Evolutionary conservation across 2,113 vertebrate genomes (phyloP).

Genomic region (Neolamprologus sp.): DNA sequence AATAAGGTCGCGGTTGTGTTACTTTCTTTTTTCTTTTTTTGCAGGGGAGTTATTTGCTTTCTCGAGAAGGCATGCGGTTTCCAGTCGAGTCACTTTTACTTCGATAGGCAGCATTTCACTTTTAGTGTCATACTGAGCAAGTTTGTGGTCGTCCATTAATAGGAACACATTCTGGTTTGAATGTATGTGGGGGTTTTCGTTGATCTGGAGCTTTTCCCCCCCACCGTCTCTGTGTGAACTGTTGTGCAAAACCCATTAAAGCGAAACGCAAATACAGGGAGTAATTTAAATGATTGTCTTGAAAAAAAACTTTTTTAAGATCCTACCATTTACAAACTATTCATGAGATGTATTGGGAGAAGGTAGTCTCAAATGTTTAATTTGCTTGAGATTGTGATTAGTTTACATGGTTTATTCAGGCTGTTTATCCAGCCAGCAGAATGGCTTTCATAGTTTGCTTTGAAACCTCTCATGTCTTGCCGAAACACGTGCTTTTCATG

Average conservation of each 20-base stretch:
- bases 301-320: not conserved
- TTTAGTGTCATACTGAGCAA: not conserved
- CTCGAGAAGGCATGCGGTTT: not conserved
- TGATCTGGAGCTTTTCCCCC: not conserved
- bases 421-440: not conserved
- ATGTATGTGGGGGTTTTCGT: not conserved
- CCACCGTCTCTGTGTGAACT: not conserved
- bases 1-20: not conserved
- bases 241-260: not conserved
- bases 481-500: not conserved
- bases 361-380: not conserved
- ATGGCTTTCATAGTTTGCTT: not conserved
- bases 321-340: not conserved
- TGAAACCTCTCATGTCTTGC: not conserved
- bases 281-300: not conserved
- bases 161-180: not conserved
- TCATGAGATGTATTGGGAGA: not conserved
- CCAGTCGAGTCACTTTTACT: not conserved
- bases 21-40: not conserved
- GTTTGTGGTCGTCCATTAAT: not conserved
- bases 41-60: not conserved
- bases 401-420: not conserved
- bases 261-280: not conserved
- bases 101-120: not conserved
- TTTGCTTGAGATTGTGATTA: not conserved